phyloP scores from a whole-genome alignment of 2,888 invertebrate species.

The Polylopha cassiicola region DNA sequence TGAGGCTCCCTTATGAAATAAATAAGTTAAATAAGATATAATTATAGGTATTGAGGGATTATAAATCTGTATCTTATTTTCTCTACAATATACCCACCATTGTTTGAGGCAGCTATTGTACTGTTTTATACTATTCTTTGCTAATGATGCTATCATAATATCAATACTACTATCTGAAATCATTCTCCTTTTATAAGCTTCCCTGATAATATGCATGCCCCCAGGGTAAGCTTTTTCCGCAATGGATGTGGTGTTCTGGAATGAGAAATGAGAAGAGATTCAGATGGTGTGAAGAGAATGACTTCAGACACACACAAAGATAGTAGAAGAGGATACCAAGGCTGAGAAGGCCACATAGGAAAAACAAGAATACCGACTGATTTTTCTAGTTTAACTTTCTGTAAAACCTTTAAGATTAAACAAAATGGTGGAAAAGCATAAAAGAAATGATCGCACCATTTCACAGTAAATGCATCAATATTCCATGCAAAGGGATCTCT shows the following conservation, averaged over 20 bases:
- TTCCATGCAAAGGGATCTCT: constrained; percentile 16
- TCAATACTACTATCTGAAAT: constrained; percentile 1
- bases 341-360: constrained; percentile 18
- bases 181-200: constrained; percentile 5
- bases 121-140: constrained; percentile 2
- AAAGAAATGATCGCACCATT: constrained; percentile 19
- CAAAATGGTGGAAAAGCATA: constrained; percentile 24
- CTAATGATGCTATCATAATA: constrained; percentile 8
- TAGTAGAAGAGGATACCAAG: constrained; percentile 18
- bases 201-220: constrained; percentile 16
- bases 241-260: constrained; percentile 20
- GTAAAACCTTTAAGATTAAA: constrained; percentile 14
- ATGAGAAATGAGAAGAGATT: constrained; percentile 13
- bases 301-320: constrained; percentile 5
- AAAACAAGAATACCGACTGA: constrained; percentile 18
- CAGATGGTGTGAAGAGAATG: constrained; percentile 9
- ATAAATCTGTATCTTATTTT: constrained; percentile 1
- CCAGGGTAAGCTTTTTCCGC: constrained; percentile 15
- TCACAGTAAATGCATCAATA: constrained; percentile 21
- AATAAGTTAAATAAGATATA: not conserved
- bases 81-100: constrained; percentile 3
- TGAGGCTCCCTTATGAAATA: not conserved
- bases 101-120: constrained; percentile 1
- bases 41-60: not conserved
- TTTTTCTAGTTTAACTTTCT: constrained; percentile 15